These are phyloP conservation scores for Aphelenchoides bicaudatus DNA, from an alignment of 2,888 invertebrate species.

Conservation along the genomic window DNA sequence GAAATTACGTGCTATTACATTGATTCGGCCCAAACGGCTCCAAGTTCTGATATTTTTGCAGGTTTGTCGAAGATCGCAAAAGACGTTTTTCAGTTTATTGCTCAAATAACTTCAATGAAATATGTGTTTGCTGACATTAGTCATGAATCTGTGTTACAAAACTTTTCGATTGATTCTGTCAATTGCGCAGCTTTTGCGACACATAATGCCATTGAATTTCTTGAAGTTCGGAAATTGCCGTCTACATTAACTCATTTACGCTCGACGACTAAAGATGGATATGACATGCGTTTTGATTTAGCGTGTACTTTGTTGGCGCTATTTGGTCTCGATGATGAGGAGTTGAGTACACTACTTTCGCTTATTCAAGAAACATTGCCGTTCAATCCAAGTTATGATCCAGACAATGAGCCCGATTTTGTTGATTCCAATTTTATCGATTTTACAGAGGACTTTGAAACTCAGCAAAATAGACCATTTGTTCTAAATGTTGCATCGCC, in stretches of 20 bases:
- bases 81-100: neutral
- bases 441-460: neutral
- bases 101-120: neutral
- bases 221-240: neutral
- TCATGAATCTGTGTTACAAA: neutral
- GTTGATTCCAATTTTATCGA: neutral
- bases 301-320: neutral
- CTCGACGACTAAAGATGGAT: neutral
- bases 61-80: neutral
- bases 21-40: no score
- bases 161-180: no score
- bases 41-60: no score
- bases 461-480: no score
- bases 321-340: neutral
- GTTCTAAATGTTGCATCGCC: no score
- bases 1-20: neutral
- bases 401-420: neutral
- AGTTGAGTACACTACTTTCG: no score
- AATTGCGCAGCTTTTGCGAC: neutral
- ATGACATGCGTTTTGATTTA: no score
- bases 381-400: no score
- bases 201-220: conserved; percentile 1
- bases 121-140: neutral
- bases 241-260: neutral
- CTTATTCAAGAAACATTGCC: no score